phyloP scores from a whole-genome alignment of 2,113 vertebrate species.

The Dinomys branickii region DNA sequence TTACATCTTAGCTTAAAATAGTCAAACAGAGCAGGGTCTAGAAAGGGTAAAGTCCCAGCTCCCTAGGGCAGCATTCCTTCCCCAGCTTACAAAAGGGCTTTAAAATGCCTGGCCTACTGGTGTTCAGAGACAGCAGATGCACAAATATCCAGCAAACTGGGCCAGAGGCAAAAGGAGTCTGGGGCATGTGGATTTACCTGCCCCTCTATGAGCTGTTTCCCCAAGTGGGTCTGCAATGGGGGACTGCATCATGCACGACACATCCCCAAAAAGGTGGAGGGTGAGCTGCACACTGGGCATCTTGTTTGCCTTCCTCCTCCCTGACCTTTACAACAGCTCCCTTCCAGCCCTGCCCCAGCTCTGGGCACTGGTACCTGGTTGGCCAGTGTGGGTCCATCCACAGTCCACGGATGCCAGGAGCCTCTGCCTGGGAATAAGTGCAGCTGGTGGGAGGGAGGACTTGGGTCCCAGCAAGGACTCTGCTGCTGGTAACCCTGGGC shows the following conservation, averaged over 20 bases:
- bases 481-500: background rate
- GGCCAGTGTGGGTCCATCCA: background rate
- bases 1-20: conserved; percentile 31
- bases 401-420: background rate
- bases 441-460: background rate
- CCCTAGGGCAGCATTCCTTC: background rate
- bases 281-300: background rate
- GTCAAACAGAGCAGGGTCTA: background rate
- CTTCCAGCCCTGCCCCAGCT: background rate
- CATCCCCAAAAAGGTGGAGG: background rate
- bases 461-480: background rate
- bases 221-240: background rate
- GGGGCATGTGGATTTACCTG: background rate
- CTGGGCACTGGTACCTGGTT: background rate
- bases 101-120: background rate
- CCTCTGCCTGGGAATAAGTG: background rate
- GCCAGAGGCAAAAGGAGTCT: background rate
- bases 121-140: background rate
- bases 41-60: background rate
- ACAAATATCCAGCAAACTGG: background rate
- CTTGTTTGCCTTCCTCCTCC: background rate
- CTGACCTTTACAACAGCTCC: background rate
- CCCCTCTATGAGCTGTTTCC: background rate
- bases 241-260: background rate
- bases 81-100: background rate